Evolutionary conservation across 2,113 vertebrate species (phyloP), one percentile per base, ranked within the genome.

Genomic region (Brachyistius frenatus): DNA sequence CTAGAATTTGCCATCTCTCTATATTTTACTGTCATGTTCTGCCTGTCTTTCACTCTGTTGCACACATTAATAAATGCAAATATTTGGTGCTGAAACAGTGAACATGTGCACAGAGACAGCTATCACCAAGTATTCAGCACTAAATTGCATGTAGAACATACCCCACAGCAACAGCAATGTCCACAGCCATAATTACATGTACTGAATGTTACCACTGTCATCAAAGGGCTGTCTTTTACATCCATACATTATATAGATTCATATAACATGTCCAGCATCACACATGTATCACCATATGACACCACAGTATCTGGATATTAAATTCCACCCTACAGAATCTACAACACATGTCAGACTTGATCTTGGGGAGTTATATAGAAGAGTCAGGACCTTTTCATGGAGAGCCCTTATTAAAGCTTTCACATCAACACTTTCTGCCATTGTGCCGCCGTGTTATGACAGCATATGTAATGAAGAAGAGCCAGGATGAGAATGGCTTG

Each of bases 401-500:
- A 55, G 68, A 35, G 39, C 46, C 55, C 62, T 64, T 57, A 69
- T 76, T 72, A 66, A 80, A 83, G 47, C 53, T 55, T 61, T 47
- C 53, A 47, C 5, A 36, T 54, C 5, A 58, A 65, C 15, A 39
- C 37, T 50, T 41, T 53, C 62, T 64, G 64, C 23, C 50, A 41
- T 64, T 56, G 54, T 62, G 75, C 53, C 6, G 32, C 23, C 37
- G 36, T 72, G 68, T 80, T 73, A 50, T 76, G 72, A 73, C 73
- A 75, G 35, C 37, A 55, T 55, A 55, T 71, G 66, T 64, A 71
- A 79, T 60, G 66, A 78, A 47, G 62, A 86, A 30, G 70, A 76
- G 72, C 65, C 14, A 75, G 37, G 64, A 58, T 35, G 10, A 75
- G 61, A 70, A 61, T 44, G 39, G 41, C 32, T 85, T 78, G 80